These are phyloP conservation scores for Cremastinae sp. DNA, from an alignment of 2,888 invertebrate species.

Conservation along the genomic window DNA sequence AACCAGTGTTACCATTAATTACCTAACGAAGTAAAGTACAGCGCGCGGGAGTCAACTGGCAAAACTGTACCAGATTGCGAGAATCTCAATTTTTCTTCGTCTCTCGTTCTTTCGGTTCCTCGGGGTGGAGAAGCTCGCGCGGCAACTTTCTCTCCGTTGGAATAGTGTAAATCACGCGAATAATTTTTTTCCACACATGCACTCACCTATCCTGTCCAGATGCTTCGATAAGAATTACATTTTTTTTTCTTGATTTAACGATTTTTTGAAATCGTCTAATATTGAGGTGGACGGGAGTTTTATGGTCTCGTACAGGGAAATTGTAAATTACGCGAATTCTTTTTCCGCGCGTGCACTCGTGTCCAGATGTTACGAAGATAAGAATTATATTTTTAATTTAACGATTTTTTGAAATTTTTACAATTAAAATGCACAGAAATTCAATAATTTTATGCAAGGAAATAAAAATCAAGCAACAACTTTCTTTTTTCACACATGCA, in stretches of 20 bases:
- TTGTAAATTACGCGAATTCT: too few species aligned
- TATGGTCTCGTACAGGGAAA: too few species aligned
- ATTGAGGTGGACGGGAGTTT: not conserved
- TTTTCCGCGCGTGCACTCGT: too few species aligned
- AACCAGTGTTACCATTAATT: constrained; percentile 53
- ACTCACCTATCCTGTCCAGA: constrained; percentile 28
- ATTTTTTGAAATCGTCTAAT: not conserved
- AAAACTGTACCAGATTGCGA: constrained; percentile 45
- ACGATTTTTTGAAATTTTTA: too few species aligned
- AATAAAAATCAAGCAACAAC: too few species aligned
- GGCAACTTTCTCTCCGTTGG: constrained; percentile 54
- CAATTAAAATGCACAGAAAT: not conserved
- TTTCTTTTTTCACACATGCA: too few species aligned
- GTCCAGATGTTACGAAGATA: too few species aligned
- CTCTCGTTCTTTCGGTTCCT: constrained; percentile 6
- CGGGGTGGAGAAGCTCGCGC: constrained; percentile 50
- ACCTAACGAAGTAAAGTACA: constrained; percentile 47
- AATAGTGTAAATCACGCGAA: constrained; percentile 51
- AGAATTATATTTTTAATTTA: too few species aligned
- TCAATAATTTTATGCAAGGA: too few species aligned
- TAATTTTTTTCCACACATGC: not conserved
- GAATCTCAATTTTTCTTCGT: not conserved
- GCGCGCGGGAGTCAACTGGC: constrained; percentile 42
- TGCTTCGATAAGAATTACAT: constrained; percentile 17
- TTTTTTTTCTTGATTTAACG: constrained; percentile 7